Conservation (phyloP, 2,888 invertebrate species). For the Deladenus siricidicola region DNA sequence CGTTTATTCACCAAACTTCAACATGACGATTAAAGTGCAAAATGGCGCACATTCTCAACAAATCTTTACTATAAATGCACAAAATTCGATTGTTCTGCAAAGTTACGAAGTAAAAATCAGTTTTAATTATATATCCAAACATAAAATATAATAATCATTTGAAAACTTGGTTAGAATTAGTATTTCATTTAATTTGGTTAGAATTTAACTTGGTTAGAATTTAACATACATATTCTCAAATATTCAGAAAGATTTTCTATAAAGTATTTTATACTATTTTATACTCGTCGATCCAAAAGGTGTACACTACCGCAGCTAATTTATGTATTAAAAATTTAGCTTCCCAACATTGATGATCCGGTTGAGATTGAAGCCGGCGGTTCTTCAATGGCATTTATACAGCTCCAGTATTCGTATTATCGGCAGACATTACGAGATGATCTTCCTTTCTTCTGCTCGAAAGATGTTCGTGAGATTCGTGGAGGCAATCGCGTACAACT, state of each 20-base stretch:
- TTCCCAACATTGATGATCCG: conserved; percentile 35
- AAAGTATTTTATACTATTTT: conserved; percentile 3
- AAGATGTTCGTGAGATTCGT: conserved; percentile 44
- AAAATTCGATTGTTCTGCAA: conserved; percentile 66
- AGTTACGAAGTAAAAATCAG: conserved; percentile 63
- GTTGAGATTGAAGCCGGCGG: conserved; percentile 72
- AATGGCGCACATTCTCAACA: conserved; percentile 55
- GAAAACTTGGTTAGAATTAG: not conserved
- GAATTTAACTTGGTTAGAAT: too few relatives aligned
- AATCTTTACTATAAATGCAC: conserved; percentile 33
- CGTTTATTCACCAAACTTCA: conserved; percentile 57
- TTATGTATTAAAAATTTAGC: conserved; percentile 22
- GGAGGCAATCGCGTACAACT: conserved; percentile 46
- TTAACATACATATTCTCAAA: not conserved
- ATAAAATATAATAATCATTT: not conserved
- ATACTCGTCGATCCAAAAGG: not conserved
- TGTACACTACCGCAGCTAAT: not conserved
- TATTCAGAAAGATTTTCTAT: not conserved
- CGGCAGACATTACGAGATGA: conserved; percentile 59
- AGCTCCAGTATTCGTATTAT: conserved; percentile 70
- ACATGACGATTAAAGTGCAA: conserved; percentile 60
- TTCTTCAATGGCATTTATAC: conserved; percentile 62
- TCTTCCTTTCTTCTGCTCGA: conserved; percentile 49
- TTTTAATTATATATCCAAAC: not conserved
- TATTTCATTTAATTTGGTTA: not conserved